A percentile compares a stretch with the other conserved stretches of the same genome.
phyloP scores from a whole-genome alignment of 1,140 invertebrate species.

The Arion vulgaris region DNA sequence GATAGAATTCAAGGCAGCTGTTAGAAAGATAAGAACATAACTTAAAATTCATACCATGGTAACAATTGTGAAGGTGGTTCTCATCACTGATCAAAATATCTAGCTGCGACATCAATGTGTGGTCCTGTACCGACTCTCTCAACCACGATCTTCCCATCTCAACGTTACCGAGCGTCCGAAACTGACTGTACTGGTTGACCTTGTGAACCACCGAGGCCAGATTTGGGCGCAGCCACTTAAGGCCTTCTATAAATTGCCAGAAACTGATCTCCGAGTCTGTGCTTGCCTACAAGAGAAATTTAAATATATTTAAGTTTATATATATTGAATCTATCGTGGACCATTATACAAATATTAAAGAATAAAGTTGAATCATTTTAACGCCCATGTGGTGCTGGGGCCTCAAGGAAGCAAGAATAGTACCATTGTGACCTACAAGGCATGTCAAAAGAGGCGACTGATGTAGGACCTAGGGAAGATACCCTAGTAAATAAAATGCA shows the following conservation, averaged over 20 bases:
- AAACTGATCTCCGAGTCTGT: conserved; percentile 8
- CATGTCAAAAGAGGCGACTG: too few species aligned
- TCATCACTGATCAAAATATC: conserved; percentile 16
- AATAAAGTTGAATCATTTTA: too few species aligned
- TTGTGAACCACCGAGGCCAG: conserved; percentile 14
- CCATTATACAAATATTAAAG: too few species aligned
- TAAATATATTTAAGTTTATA: too few species aligned
- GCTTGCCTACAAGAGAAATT: conserved; percentile 7
- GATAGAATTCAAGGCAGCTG: too few species aligned
- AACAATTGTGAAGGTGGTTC: conserved; percentile 13
- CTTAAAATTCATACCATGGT: conserved; percentile 33
- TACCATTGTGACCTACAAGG: too few species aligned
- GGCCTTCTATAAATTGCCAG: conserved; percentile 30
- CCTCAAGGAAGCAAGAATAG: too few species aligned
- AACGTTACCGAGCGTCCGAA: background rate
- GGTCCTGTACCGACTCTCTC: conserved; percentile 31
- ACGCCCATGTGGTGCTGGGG: too few species aligned
- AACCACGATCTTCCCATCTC: conserved; percentile 18
- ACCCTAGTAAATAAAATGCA: too few species aligned
- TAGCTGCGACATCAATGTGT: conserved; percentile 26
- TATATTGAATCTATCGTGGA: background rate
- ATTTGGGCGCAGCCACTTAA: conserved; percentile 32
- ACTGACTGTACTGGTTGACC: background rate
- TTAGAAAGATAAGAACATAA: too few species aligned
- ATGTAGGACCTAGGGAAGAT: too few species aligned